A percentile compares a stretch with the other conserved stretches of the same genome.
These are phyloP conservation scores for Equus przewalskii DNA, from an alignment of 2,113 vertebrate genomes.

Conservation along the genomic window DNA sequence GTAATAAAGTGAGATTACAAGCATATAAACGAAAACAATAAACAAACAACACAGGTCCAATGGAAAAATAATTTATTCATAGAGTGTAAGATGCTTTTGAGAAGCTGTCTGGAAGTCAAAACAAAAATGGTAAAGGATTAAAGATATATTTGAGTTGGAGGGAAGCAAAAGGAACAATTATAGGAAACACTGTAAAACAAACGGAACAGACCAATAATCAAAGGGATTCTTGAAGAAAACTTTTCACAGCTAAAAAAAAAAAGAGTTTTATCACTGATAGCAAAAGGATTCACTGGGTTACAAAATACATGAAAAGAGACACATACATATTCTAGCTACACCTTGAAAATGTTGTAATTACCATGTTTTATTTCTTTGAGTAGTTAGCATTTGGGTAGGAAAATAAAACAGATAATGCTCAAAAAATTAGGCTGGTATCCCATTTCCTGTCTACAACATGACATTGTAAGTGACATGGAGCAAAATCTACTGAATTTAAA, in stretches of 20 bases:
- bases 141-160: neutral
- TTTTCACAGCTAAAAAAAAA: neutral
- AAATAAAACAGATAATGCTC: neutral
- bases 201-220: neutral
- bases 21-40: neutral
- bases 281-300: neutral
- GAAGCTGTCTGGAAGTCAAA: neutral
- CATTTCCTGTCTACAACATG: neutral
- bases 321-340: neutral
- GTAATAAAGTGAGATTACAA: neutral
- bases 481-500: slow-evolving; percentile 5
- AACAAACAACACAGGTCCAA: neutral
- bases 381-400: neutral
- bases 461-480: neutral
- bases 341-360: neutral
- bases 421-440: neutral
- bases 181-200: neutral
- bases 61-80: neutral
- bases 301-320: neutral
- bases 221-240: neutral
- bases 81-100: neutral
- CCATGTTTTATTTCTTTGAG: neutral
- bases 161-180: neutral
- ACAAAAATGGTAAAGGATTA: slow-evolving; percentile 2
- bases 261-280: neutral